phyloP scores from a whole-genome alignment of 1,140 invertebrate genomes.

The Drosophila asahinai region DNA sequence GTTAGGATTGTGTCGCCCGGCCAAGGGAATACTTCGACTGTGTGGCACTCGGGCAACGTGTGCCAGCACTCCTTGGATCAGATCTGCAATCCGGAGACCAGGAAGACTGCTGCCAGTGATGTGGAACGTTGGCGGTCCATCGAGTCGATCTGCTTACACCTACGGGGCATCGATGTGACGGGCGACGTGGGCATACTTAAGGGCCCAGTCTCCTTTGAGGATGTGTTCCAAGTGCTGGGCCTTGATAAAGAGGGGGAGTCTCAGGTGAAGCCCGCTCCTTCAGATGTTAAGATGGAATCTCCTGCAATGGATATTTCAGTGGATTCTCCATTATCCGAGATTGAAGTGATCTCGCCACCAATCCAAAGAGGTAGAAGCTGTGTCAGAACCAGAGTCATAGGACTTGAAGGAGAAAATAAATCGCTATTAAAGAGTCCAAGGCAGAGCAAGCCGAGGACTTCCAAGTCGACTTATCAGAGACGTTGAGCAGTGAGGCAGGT shows the following conservation, averaged over 20 bases:
- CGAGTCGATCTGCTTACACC: slow-evolving; percentile 1
- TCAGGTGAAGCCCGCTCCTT: not conserved
- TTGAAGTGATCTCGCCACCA: not conserved
- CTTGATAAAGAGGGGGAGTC: not conserved
- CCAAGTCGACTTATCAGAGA: not conserved
- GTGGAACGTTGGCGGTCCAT: slow-evolving; percentile 4
- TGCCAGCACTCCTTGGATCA: not conserved
- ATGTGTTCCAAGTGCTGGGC: slow-evolving; percentile 6
- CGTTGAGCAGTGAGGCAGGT: not conserved
- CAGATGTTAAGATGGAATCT: not conserved
- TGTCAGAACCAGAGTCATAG: not conserved
- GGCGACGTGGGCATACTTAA: not conserved
- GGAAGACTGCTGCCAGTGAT: not conserved
- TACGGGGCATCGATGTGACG: not conserved
- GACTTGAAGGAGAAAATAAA: too few species aligned
- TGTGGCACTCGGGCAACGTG: not conserved
- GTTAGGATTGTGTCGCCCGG: not conserved
- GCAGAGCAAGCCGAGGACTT: not conserved
- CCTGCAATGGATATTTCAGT: not conserved
- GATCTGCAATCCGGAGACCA: not conserved
- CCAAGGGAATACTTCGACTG: not conserved
- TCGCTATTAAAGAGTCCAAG: too few species aligned
- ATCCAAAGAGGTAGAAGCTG: not conserved
- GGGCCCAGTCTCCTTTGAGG: slow-evolving; percentile 5
- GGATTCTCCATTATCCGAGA: not conserved